Evolutionary conservation across 2,888 invertebrate genomes (phyloP).

Genomic region (Embidobia sp.): DNA sequence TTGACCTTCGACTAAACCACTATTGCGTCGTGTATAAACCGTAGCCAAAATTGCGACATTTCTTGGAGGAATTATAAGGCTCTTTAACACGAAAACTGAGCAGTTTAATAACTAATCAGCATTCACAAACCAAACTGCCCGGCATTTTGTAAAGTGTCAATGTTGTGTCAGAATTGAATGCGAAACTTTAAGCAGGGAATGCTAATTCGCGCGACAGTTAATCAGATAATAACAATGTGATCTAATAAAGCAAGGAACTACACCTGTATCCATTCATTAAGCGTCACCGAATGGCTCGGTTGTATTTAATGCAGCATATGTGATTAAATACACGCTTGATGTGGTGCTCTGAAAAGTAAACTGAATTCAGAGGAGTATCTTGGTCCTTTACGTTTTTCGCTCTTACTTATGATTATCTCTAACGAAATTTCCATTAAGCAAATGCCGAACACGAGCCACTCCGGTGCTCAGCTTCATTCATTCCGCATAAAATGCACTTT

Average conservation of each 20-base stretch:
- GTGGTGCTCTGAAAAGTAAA: no score
- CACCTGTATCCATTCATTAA: constrained; percentile 2
- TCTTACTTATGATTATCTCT: constrained; percentile 17
- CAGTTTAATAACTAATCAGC: background rate
- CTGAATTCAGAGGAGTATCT: no score
- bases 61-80: no score
- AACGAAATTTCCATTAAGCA: constrained; percentile 22
- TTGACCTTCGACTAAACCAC: no score
- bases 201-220: background rate
- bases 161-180: background rate
- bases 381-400: background rate
- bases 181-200: background rate
- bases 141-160: constrained; percentile 1
- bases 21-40: no score
- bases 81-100: no score
- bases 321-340: no score
- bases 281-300: background rate
- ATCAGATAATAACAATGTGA: constrained; percentile 2
- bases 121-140: background rate
- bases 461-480: constrained; percentile 1
- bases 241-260: background rate
- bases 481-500: constrained; percentile 21
- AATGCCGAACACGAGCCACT: constrained; percentile 6
- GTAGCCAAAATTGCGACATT: no score
- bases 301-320: no score